Evolutionary conservation across 2,797 vertebrate genomes (phyloP), one percentile per base, ranked within the genome.

Genomic region (Siniperca obscura): DNA sequence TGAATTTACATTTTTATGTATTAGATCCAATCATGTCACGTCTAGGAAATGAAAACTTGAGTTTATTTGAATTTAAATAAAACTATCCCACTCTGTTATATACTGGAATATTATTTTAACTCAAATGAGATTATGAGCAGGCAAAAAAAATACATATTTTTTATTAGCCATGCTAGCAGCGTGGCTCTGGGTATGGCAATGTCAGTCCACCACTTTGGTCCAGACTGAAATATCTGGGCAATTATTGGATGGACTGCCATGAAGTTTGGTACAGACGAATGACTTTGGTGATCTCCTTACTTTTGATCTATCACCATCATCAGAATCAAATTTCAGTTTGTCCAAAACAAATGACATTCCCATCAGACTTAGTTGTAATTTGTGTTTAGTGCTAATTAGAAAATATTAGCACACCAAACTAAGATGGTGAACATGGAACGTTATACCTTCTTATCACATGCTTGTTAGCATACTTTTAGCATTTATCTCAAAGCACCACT

Each of bases 21-120:
- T 92, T 83, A 68, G 62, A 87, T 81, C 72, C 70, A 84, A 81
- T 87, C 36, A 21, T 76, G 89, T 91, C 83, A 72, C 86, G 82
- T 82, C 44, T 68, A 82, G 72, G 65, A 88, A 86, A 87, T 83
- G 71, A 87, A 30, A 79, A 75, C 36, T 83, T 85, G 38, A 85
- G 78, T 90, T 91, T 74, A 86, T 91, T 92, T 87, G 68, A 93
- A 85, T 89, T 81, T 74, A 59, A 95, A 94, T 95, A 93, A 95
- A 84, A 83, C 40, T 44, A 87, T 87, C 88, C 87, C 81, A 91
- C 83, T 90, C 73, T 81, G 81, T 87, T 82, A 36, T 56, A 25
- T 42, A 79, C 38, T 77, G 42, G 57, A 74, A 53, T 68, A 7
- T 82, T 66, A 17, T 74, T 85, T 66, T 42, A 52, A 22, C 2